Percentiles rank a stretch among this genome's conserved stretches.
Evolutionary conservation across 2,113 vertebrate genomes (phyloP).

Genomic region (Ptychochromis oligacanthus): DNA sequence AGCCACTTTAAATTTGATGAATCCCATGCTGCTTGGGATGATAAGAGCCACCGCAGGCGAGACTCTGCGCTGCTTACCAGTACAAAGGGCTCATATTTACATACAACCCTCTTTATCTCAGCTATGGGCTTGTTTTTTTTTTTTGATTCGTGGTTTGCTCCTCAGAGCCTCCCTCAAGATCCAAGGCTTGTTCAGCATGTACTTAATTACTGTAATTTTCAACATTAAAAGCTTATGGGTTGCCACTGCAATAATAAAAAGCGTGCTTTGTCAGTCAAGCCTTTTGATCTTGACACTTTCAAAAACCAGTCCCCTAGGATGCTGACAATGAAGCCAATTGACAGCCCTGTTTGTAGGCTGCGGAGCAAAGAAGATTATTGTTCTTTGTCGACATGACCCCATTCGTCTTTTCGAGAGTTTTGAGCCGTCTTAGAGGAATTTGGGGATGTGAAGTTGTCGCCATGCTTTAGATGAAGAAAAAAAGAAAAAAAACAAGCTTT

Average conservation of each 20-base stretch:
- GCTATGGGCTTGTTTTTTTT: slow-evolving; percentile 48
- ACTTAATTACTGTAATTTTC: slow-evolving; percentile 79
- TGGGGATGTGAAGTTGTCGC: slow-evolving; percentile 50
- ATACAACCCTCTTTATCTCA: slow-evolving; percentile 68
- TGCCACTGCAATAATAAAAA: slow-evolving; percentile 71
- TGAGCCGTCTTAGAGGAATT: slow-evolving; percentile 65
- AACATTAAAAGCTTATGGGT: slow-evolving; percentile 77
- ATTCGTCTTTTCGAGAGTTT: slow-evolving; percentile 66
- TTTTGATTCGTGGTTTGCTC: slow-evolving; percentile 71
- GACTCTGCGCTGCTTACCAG: slow-evolving; percentile 34
- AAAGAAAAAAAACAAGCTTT: slow-evolving; percentile 37
- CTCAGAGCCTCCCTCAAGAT: slow-evolving; percentile 71
- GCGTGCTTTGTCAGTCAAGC: slow-evolving; percentile 71
- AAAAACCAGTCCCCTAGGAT: slow-evolving; percentile 72
- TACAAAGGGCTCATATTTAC: slow-evolving; percentile 71
- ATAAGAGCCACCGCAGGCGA: slow-evolving; percentile 56
- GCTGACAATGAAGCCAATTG: slow-evolving; percentile 71
- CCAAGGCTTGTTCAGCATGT: slow-evolving; percentile 71
- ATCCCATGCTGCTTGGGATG: slow-evolving; percentile 46
- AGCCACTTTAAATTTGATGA: slow-evolving; percentile 53
- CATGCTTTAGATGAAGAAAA: slow-evolving; percentile 63
- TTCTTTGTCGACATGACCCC: slow-evolving; percentile 72
- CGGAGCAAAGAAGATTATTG: slow-evolving; percentile 70
- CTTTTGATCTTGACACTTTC: slow-evolving; percentile 81
- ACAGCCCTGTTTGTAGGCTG: slow-evolving; percentile 65